phyloP scores from a whole-genome alignment of 2,797 vertebrate species.

The Crenichthys baileyi region DNA sequence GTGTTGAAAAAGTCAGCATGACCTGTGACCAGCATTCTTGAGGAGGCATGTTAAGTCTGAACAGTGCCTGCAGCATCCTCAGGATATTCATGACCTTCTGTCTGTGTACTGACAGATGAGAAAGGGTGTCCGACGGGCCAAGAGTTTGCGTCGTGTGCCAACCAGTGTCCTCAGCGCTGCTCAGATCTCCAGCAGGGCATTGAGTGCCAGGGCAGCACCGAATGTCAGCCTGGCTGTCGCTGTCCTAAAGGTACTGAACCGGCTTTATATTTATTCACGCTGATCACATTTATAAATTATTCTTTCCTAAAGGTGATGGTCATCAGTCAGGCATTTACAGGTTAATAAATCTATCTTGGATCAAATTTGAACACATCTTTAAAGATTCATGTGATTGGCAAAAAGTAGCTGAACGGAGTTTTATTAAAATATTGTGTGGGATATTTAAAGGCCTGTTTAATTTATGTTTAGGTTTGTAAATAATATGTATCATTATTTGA shows the following conservation, averaged over 20 bases:
- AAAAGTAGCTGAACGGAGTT: neutral
- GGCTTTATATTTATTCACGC: conserved; percentile 17
- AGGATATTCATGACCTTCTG: conserved; percentile 50
- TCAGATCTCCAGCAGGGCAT: conserved; percentile 89
- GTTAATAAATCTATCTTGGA: neutral
- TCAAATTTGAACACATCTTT: neutral
- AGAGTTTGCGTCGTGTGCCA: conserved; percentile 83
- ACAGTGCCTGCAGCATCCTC: conserved; percentile 13
- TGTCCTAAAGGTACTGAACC: conserved; percentile 80
- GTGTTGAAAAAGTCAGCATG: conserved; percentile 17
- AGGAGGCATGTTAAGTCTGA: neutral
- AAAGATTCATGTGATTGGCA: neutral
- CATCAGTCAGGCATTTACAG: neutral
- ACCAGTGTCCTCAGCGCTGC: conserved; percentile 86
- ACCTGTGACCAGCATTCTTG: conserved; percentile 17
- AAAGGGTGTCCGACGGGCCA: conserved; percentile 82
- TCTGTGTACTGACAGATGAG: conserved; percentile 69
- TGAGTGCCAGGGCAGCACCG: conserved; percentile 74
- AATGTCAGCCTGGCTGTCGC: conserved; percentile 86
- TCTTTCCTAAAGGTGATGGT: neutral
- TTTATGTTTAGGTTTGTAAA: neutral
- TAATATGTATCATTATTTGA: neutral
- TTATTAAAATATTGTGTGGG: neutral
- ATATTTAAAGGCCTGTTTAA: neutral
- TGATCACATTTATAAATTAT: neutral